A percentile compares a stretch with the other conserved stretches of the same genome.
Evolutionary conservation across 2,797 vertebrate species (phyloP).

Genomic region (Sebastes elongatus): DNA sequence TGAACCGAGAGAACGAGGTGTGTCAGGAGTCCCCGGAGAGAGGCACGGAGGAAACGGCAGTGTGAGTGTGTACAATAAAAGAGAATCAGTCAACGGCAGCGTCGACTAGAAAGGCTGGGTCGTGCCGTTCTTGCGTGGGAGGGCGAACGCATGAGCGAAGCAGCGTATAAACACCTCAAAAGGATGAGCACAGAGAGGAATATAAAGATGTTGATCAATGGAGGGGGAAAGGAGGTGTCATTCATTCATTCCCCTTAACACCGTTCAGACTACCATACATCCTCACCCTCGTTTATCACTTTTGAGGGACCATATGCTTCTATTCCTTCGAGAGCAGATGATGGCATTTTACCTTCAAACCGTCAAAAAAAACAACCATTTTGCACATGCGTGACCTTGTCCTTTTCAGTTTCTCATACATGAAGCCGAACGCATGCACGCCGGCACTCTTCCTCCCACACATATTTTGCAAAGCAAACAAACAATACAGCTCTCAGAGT

Average conservation of each 20-base stretch:
- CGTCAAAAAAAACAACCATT: background rate
- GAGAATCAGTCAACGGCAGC: background rate
- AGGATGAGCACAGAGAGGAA: constrained; percentile 9
- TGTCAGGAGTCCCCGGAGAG: constrained; percentile 18
- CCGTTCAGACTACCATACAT: background rate
- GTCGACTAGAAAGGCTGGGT: constrained; percentile 6
- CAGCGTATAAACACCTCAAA: constrained; percentile 13
- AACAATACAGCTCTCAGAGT: constrained; percentile 25
- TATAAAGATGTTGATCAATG: constrained; percentile 19
- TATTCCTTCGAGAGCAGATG: background rate
- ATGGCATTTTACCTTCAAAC: background rate
- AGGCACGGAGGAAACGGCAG: background rate
- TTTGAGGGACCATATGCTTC: background rate
- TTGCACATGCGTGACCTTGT: constrained; percentile 5
- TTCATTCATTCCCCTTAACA: background rate
- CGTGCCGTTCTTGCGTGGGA: constrained; percentile 2
- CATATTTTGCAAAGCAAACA: constrained; percentile 45
- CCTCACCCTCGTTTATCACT: background rate
- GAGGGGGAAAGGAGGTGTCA: background rate
- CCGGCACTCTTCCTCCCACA: constrained; percentile 23
- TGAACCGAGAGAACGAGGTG: constrained; percentile 22
- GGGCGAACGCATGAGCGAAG: constrained; percentile 13
- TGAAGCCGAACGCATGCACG: background rate
- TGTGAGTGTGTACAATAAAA: background rate
- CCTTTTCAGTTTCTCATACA: background rate